phyloP scores from a whole-genome alignment of 2,797 vertebrate species.

The Crenuchus spilurus region DNA sequence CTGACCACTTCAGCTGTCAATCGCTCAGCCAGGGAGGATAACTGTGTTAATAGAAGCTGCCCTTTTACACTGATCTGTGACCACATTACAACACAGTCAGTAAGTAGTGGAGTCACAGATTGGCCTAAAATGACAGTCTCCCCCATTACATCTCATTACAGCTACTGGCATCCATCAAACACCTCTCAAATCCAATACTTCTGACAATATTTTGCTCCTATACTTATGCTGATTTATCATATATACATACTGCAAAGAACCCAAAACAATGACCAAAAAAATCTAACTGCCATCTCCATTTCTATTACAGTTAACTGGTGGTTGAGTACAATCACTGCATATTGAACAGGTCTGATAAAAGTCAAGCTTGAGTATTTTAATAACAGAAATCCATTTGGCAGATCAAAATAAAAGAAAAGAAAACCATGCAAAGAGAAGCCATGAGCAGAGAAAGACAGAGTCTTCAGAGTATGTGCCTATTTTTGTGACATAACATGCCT shows the following conservation, averaged over 20 bases:
- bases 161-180: neutral
- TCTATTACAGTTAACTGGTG: constrained; percentile 77
- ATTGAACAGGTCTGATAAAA: constrained; percentile 62
- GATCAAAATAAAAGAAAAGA: constrained; percentile 66
- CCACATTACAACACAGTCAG: neutral
- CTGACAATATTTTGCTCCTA: neutral
- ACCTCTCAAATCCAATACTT: constrained; percentile 9
- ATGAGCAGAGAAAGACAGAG: constrained; percentile 26
- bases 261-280: constrained; percentile 24
- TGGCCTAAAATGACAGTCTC: neutral
- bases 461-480: constrained; percentile 79
- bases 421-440: constrained; percentile 70
- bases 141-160: neutral
- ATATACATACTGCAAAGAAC: constrained; percentile 28
- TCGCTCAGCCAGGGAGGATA: neutral
- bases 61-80: constrained; percentile 22
- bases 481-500: constrained; percentile 77
- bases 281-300: constrained; percentile 50
- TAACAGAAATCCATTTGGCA: constrained; percentile 68
- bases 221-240: constrained; percentile 14
- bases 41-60: neutral
- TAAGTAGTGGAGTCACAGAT: neutral
- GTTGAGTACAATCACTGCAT: constrained; percentile 71
- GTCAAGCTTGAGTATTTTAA: constrained; percentile 65
- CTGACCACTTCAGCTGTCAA: constrained; percentile 20